Evolutionary conservation across 2,797 vertebrate species (phyloP).

Genomic region (Phrynocephalus vlangalii): DNA sequence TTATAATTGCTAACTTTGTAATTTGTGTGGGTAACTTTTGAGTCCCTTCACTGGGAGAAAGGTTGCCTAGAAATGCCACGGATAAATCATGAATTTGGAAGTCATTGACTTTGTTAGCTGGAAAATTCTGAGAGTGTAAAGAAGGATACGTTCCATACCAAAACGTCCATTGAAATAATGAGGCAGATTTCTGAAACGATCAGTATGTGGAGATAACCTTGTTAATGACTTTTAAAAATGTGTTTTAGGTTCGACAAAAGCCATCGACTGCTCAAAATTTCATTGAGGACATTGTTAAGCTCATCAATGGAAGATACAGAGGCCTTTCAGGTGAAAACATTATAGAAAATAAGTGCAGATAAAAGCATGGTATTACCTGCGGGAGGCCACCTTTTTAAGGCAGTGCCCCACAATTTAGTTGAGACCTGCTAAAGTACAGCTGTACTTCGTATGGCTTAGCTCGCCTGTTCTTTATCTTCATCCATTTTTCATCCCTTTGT

Average conservation of each 20-base stretch:
- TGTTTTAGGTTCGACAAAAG: constrained; percentile 88
- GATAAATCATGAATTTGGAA: too few species aligned
- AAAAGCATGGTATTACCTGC: neutral
- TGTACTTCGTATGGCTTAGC: neutral
- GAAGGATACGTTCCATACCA: neutral
- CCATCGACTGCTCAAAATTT: constrained; percentile 80
- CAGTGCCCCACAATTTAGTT: neutral
- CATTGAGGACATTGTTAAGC: constrained; percentile 84
- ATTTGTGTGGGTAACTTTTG: too few species aligned
- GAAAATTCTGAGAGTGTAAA: neutral
- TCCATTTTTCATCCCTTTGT: constrained; percentile 31
- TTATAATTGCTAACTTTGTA: too few species aligned
- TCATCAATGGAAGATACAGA: constrained; percentile 89
- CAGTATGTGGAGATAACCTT: neutral
- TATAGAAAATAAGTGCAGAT: constrained; percentile 10
- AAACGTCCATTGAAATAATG: neutral
- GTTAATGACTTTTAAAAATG: neutral
- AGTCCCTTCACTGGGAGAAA: too few species aligned
- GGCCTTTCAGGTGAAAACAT: constrained; percentile 88
- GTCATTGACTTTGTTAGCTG: too few species aligned
- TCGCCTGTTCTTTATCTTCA: neutral
- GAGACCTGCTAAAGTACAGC: neutral
- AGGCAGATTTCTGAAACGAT: too few species aligned
- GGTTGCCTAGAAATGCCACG: too few species aligned
- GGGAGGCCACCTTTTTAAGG: neutral